Evolutionary conservation across 2,113 vertebrate species (phyloP).

Genomic region (Fulica atra): DNA sequence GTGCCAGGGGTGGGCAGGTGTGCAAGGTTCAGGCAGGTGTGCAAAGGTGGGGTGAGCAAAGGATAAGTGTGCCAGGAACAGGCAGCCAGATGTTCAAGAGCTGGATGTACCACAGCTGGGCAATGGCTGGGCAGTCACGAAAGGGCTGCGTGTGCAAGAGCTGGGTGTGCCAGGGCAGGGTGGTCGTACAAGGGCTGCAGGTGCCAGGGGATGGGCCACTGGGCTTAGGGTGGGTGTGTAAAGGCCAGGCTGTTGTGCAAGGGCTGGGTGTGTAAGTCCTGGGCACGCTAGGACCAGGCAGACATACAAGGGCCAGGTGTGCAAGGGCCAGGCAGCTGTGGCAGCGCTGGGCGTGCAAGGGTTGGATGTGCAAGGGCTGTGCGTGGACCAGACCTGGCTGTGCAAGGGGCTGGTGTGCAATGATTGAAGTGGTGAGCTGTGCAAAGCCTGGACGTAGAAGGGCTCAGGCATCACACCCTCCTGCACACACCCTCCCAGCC

Average conservation of each 20-base stretch:
- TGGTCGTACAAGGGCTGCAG: not conserved
- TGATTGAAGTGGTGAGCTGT: not conserved
- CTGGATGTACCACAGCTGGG: not conserved
- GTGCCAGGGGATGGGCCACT: not conserved
- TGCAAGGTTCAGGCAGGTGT: not conserved
- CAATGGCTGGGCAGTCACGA: not conserved
- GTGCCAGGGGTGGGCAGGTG: not conserved
- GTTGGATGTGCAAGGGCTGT: not conserved
- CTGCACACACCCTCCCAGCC: not conserved
- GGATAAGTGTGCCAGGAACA: too few relatives aligned
- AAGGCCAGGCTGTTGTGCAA: not conserved
- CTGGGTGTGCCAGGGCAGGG: not conserved
- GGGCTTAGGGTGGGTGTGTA: not conserved
- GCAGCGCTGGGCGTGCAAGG: not conserved
- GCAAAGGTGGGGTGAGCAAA: too few relatives aligned
- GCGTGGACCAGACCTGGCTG: too few relatives aligned
- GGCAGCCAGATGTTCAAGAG: not conserved
- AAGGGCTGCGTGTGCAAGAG: not conserved
- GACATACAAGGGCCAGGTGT: fast-evolving
- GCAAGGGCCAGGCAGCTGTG: not conserved
- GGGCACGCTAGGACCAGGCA: not conserved
- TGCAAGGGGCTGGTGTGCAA: too few relatives aligned
- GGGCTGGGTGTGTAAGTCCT: not conserved
- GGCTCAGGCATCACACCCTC: fast-evolving
- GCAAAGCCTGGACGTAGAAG: not conserved